Percentiles rank a stretch among this genome's conserved stretches.
Evolutionary conservation across 2,888 invertebrate species (phyloP).

Genomic region (Metallyticus violacea): DNA sequence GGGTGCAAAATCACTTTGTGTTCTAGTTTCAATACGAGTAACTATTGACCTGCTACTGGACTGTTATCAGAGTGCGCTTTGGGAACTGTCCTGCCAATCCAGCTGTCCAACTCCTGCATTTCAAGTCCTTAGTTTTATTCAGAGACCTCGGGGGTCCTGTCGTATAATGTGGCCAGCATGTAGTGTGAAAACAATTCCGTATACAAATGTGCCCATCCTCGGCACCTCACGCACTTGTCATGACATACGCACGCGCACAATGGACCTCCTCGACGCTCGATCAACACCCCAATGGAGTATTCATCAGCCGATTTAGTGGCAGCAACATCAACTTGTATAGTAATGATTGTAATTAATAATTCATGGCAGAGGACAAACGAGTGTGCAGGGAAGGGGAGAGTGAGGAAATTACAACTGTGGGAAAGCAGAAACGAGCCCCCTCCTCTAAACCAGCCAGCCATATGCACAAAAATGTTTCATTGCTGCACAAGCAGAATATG

Average conservation of each 20-base stretch:
- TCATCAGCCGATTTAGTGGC: constrained; percentile 2
- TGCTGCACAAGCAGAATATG: too few relatives aligned
- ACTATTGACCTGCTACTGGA: not conserved
- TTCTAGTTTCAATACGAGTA: too few relatives aligned
- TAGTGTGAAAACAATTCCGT: not conserved
- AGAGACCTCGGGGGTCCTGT: not conserved
- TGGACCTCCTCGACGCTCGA: not conserved
- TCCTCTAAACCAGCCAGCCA: too few relatives aligned
- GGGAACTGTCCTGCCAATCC: not conserved
- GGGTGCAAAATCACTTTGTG: too few relatives aligned
- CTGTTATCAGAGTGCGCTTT: not conserved
- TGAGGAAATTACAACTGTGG: not conserved
- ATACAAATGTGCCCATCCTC: not conserved
- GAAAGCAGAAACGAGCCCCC: not conserved
- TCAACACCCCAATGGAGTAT: not conserved
- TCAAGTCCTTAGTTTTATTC: not conserved
- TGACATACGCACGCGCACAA: not conserved
- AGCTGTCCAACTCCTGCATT: not conserved
- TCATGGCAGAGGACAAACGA: not conserved
- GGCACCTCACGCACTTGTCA: not conserved
- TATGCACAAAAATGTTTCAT: too few relatives aligned
- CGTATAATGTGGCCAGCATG: not conserved
- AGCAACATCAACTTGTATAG: not conserved
- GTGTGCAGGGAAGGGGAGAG: too few relatives aligned
- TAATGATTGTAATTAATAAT: constrained; percentile 3